A percentile compares a stretch with the other conserved stretches of the same genome.
Evolutionary conservation across 2,113 vertebrate species (phyloP).

Genomic region (Tragulus kanchil): DNA sequence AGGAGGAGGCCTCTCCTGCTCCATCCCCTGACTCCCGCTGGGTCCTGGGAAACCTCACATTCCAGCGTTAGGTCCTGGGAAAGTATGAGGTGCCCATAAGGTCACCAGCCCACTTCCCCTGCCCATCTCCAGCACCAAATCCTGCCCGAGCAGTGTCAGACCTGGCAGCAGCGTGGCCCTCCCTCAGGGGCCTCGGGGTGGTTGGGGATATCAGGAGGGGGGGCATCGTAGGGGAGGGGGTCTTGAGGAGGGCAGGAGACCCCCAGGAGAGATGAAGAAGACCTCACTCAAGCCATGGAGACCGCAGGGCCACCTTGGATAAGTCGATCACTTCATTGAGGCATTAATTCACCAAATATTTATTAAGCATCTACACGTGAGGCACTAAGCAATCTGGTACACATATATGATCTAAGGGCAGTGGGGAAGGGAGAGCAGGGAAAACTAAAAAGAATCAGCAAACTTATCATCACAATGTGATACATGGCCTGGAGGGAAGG

Average conservation of each 20-base stretch:
- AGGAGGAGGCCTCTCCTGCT: background rate
- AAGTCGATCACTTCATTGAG: background rate
- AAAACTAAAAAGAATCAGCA: background rate
- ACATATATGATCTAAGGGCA: background rate
- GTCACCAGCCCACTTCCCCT: background rate
- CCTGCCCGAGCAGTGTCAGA: background rate
- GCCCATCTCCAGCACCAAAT: background rate
- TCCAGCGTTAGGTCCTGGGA: background rate
- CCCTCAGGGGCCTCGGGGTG: background rate
- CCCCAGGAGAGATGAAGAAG: background rate
- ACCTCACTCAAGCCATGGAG: background rate
- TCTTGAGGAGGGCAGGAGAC: background rate
- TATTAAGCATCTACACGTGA: background rate
- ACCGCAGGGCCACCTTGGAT: background rate
- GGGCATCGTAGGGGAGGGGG: background rate
- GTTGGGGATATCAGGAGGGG: background rate
- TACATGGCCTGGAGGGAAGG: background rate
- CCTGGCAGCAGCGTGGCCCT: accelerated
- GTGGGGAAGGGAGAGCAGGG: background rate
- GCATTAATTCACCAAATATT: background rate
- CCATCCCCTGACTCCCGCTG: background rate
- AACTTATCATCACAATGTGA: accelerated
- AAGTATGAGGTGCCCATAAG: background rate
- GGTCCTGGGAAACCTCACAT: background rate
- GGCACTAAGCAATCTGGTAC: background rate